Evolutionary conservation across 2,113 vertebrate species (phyloP), one percentile per base, ranked within the genome.

Genomic region (Rhinoptilus africanus): DNA sequence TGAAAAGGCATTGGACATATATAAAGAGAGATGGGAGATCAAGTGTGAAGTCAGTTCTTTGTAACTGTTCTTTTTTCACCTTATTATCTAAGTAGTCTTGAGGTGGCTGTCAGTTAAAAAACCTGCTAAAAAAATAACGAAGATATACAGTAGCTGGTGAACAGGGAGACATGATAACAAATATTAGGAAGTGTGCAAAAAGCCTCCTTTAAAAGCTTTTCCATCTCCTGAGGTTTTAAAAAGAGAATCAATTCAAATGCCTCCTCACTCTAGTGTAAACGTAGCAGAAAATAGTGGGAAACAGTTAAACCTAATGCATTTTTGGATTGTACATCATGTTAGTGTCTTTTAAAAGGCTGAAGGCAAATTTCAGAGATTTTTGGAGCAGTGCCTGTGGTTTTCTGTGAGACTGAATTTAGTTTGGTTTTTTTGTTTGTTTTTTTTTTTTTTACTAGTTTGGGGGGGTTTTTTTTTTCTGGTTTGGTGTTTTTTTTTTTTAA

Each of bases 151-250:
- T 57, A 72, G 34, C 56, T 90, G 74, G 18, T 88, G 57, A 30
- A 85, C 22, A 68, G 59, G n/a, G 87, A 92, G 27, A 80, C 43
- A 83, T n/a, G 63, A 91, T 94, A 97, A 92, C 73, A 96, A 96
- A 92, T 95, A 96, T 85, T 93, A 85, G 45, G 63, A 93, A 79
- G 57, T 74, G 89, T 94, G 82, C 67, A 96, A 94, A 96, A 95
- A 96, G 78, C 54, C 27, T 96, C 26, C 35, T 90, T 89, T 97
- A 96, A 95, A 96, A 97, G 91, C 84, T 97, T 97, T 95, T 87
- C 69, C 90, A 6, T 92, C 93, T 97, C 95, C 30, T 35, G 95
- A 82, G 93, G 34, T 92, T 93, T 95, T 93, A 72, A 96, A 93
- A 92, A 79, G 34, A 60, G 43, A 93, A 95, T 89, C 8, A 93